Evolutionary conservation across 2,888 invertebrate genomes (phyloP).

Genomic region (Hedya salicella): DNA sequence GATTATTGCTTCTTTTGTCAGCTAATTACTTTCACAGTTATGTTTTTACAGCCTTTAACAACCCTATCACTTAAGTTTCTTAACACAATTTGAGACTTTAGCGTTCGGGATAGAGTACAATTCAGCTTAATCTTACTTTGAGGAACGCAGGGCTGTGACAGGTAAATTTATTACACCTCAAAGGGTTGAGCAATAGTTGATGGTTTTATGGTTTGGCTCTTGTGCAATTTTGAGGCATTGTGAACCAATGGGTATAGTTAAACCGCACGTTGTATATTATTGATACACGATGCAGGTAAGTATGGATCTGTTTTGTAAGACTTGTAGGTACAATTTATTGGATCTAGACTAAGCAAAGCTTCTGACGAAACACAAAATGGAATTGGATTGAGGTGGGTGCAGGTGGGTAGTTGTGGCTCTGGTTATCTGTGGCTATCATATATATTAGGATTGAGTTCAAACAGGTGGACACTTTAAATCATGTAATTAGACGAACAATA

Average conservation of each 20-base stretch:
- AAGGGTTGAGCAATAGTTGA: constrained; percentile 78
- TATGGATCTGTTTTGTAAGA: constrained; percentile 28
- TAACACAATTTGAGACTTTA: constrained; percentile 48
- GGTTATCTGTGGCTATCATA: too few relatives aligned
- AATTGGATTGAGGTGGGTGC: neutral
- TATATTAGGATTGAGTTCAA: too few relatives aligned
- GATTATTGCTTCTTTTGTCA: constrained; percentile 75
- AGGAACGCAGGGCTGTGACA: constrained; percentile 57
- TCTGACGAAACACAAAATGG: neutral
- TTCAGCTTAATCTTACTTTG: constrained; percentile 38
- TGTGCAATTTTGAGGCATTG: constrained; percentile 80
- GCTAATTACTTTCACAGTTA: constrained; percentile 75
- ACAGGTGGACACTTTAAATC: too few relatives aligned
- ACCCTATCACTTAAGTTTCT: constrained; percentile 49
- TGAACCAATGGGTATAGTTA: constrained; percentile 52
- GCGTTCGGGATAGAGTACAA: constrained; percentile 47
- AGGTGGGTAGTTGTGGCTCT: too few relatives aligned
- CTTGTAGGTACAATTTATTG: neutral
- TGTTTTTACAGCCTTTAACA: constrained; percentile 63
- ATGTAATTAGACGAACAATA: too few relatives aligned
- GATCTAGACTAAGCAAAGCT: neutral
- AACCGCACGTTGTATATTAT: constrained; percentile 49
- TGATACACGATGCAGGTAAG: constrained; percentile 50
- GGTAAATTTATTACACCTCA: constrained; percentile 78
- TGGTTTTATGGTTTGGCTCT: constrained; percentile 78